Evolutionary conservation across 2,888 invertebrate species (phyloP), one percentile per base, ranked within the genome.

Genomic region (Diloba caeruleocephala): DNA sequence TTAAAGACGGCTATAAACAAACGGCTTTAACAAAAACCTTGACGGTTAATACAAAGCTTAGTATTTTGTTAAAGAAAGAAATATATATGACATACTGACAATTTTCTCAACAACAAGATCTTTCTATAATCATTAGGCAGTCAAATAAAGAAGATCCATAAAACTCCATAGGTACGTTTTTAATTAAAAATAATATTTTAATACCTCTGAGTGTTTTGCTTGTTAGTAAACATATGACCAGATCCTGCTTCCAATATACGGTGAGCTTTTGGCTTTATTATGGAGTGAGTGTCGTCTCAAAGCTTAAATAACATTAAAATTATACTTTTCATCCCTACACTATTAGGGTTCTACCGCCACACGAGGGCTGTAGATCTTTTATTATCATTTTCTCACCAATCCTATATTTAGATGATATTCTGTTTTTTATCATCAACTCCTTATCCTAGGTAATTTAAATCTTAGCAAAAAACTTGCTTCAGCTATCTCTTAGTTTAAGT

Each of bases 401-500:
- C 25, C 3, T 26, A 5, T 26, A 26, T 26, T 26, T 26, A 26
- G 26, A 26, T 10, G 26, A 26, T n/a, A 12, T 29, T 10, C 19
- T 26, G 3, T 10, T 23, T 1, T 29, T 7, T 8, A 13, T 21
- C 9, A 12, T 37, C 13, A 1, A 25, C 4, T 26, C 2, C 2
- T 8, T 7, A 13, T 28, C 10, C 5, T 12, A 15, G 48, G 17
- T 25, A 2, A 14, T 25, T 14, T 17, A 12, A 1, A 9, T n/a
- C 6, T 12, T n/a, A 14, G 23, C 9, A 2, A 44, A 34, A 14
- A 31, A 9, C 14, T 10, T 17, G 4, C 19, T 12, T 0, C 1
- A 8, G 9, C 15, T 15, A 10, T 15, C 45, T 45, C 43, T 58
- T 48, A 53, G 32, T 29, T 12, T 31, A 21, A 37, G 2, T 29